A percentile compares a stretch with the other conserved stretches of the same genome.
These are phyloP conservation scores for Channallabes apus DNA, from an alignment of 2,797 vertebrate species.

Conservation along the genomic window DNA sequence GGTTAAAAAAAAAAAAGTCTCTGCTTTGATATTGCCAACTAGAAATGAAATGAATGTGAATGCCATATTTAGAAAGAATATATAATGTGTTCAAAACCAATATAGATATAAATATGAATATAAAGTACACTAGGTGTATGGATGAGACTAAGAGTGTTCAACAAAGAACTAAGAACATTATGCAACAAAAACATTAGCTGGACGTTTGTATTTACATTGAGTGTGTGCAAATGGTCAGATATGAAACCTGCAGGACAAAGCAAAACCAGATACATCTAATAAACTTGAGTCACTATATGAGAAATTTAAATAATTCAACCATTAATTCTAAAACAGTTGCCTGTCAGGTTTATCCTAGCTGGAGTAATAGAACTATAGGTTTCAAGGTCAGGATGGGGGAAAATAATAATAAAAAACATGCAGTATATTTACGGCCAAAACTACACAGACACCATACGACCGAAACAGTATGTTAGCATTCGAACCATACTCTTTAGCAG, in stretches of 20 bases:
- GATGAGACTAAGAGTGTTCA: background rate
- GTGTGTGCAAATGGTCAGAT: background rate
- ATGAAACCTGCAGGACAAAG: background rate
- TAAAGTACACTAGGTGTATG: constrained; percentile 6
- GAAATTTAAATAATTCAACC: background rate
- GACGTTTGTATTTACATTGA: background rate
- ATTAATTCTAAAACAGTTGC: background rate
- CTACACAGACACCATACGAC: background rate
- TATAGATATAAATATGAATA: background rate
- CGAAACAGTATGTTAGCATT: background rate
- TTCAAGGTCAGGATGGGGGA: background rate
- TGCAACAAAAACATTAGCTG: background rate
- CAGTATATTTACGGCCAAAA: background rate
- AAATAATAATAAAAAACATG: background rate
- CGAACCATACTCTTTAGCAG: background rate
- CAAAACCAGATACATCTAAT: too few species aligned
- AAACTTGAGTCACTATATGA: background rate
- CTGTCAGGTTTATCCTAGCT: background rate
- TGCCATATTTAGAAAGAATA: background rate
- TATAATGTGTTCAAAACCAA: background rate
- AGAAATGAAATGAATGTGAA: background rate
- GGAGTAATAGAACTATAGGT: background rate
- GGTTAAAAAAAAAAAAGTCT: background rate
- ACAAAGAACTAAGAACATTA: background rate
- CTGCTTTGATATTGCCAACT: background rate